These are phyloP conservation scores for Epinephelus awoara DNA, from an alignment of 2,797 vertebrate species.

Conservation along the genomic window DNA sequence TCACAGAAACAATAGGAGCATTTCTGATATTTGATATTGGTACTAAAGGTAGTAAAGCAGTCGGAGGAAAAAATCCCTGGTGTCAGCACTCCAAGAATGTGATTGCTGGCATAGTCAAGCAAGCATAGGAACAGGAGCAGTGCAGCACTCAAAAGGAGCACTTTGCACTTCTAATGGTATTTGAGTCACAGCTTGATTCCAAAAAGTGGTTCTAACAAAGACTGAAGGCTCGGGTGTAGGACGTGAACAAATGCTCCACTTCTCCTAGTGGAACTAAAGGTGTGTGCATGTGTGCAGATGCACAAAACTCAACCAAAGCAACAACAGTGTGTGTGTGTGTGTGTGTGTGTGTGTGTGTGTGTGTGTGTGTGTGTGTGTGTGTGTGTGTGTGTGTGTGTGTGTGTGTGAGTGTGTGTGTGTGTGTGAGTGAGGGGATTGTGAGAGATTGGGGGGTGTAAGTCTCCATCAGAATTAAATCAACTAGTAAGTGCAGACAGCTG, in stretches of 20 bases:
- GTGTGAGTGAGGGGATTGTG: background rate
- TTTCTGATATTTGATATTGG: conserved; percentile 51
- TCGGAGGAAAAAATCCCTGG: conserved; percentile 69
- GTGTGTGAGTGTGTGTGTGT: background rate
- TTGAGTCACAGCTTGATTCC: conserved; percentile 74
- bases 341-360: background rate
- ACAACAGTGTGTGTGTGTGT: background rate
- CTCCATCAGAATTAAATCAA: conserved; percentile 59
- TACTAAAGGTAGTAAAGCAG: conserved; percentile 42
- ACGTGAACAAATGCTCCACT: conserved; percentile 69
- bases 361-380: background rate
- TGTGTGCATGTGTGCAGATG: background rate
- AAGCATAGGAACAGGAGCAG: conserved; percentile 50
- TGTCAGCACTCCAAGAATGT: conserved; percentile 72
- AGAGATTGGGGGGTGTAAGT: conserved; percentile 20
- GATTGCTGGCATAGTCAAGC: conserved; percentile 59
- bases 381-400: no score
- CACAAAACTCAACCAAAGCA: background rate
- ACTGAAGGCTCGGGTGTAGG: conserved; percentile 71
- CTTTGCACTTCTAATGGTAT: conserved; percentile 76
- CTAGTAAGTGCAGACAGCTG: conserved; percentile 51
- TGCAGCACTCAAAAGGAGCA: conserved; percentile 71
- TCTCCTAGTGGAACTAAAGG: conserved; percentile 41
- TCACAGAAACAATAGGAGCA: conserved; percentile 26
- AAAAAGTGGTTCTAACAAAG: conserved; percentile 65